These are phyloP conservation scores for Rhinatrema bivittatum DNA, from an alignment of 2,797 vertebrate genomes.

Conservation along the genomic window DNA sequence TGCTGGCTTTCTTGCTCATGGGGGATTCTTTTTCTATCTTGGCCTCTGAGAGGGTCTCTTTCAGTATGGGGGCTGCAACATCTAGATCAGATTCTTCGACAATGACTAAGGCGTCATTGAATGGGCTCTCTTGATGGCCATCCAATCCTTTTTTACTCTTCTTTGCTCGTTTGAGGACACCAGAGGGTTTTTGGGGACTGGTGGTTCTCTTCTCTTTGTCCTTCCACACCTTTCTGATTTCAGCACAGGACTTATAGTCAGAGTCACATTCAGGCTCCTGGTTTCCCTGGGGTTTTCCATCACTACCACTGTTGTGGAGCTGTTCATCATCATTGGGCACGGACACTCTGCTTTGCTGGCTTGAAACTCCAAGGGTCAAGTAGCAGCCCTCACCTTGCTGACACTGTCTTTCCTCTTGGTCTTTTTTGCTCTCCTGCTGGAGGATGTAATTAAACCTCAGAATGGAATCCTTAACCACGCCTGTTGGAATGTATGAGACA, in stretches of 20 bases:
- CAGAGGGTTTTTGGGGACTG: background rate
- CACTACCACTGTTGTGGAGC: background rate
- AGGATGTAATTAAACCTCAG: constrained; percentile 47
- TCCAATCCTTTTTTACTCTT: background rate
- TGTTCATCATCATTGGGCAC: too few relatives aligned
- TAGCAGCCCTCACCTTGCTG: background rate
- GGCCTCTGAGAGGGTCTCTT: background rate
- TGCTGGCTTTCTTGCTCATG: background rate
- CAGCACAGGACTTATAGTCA: constrained; percentile 52
- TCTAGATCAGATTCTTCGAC: constrained; percentile 40
- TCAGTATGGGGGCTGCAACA: background rate
- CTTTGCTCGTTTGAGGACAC: background rate
- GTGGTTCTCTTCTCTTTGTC: constrained; percentile 47
- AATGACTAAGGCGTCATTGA: constrained; percentile 17
- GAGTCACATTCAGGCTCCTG: constrained; percentile 35
- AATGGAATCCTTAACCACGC: constrained; percentile 60
- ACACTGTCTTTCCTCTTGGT: constrained; percentile 17
- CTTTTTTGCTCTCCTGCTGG: constrained; percentile 31
- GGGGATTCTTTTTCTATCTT: background rate
- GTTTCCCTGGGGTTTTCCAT: background rate
- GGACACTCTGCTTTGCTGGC: too few relatives aligned
- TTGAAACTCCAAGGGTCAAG: background rate
- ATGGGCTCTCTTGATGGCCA: background rate
- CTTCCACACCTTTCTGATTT: constrained; percentile 56
- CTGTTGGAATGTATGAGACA: constrained; percentile 59